Evolutionary conservation across 2,113 vertebrate species (phyloP).

Genomic region (Fulica atra): DNA sequence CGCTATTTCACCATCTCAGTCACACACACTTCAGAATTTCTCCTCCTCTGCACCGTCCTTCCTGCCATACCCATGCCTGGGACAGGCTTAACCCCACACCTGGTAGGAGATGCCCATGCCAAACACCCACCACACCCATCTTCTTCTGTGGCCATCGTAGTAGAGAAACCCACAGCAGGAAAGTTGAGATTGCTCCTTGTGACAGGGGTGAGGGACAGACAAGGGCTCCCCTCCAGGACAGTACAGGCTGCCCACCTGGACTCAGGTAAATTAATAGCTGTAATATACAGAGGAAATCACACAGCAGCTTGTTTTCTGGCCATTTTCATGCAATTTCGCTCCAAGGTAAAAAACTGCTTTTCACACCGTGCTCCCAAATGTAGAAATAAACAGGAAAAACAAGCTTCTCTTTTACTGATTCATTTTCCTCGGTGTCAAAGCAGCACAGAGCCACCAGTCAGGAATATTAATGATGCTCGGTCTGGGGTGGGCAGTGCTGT

Average conservation of each 20-base stretch:
- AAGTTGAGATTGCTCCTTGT: neutral
- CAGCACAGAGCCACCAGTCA: neutral
- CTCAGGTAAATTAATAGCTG: neutral
- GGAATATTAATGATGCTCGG: neutral
- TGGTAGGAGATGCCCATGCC: neutral
- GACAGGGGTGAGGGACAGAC: neutral
- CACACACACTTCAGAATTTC: neutral
- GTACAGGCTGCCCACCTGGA: neutral
- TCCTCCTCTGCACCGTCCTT: neutral
- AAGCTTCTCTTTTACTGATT: neutral
- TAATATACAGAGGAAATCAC: neutral
- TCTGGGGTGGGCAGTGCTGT: neutral
- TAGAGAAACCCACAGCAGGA: neutral
- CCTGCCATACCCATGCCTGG: neutral
- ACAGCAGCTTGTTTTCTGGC: neutral
- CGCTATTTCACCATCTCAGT: neutral
- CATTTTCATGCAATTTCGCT: neutral
- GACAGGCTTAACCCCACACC: neutral
- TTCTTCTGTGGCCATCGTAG: neutral
- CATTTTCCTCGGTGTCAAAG: neutral
- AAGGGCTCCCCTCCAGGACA: accelerated
- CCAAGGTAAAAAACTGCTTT: neutral
- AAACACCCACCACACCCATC: accelerated
- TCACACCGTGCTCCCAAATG: neutral
- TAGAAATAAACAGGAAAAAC: constrained; percentile 23